Percentiles rank a stretch among this genome's conserved stretches.
phyloP scores from a whole-genome alignment of 2,113 vertebrate species.

The Amblyopsis rosae region DNA sequence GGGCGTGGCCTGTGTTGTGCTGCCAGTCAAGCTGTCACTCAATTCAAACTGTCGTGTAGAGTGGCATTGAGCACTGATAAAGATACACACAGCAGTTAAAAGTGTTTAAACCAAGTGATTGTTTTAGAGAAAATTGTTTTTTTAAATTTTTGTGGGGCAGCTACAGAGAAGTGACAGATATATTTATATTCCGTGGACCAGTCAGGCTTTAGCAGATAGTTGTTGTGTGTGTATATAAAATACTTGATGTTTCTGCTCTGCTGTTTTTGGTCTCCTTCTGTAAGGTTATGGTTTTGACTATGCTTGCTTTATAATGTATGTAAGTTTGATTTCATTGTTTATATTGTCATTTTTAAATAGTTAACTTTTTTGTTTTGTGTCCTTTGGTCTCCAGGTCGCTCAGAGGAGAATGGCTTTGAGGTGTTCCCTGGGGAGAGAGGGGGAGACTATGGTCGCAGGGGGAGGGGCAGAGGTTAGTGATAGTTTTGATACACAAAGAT shows the following conservation, averaged over 20 bases:
- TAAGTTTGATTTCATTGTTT: no score
- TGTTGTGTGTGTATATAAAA: no score
- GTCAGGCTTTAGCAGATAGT: no score
- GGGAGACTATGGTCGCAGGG: slow-evolving; percentile 86
- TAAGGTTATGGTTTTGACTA: no score
- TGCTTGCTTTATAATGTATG: no score
- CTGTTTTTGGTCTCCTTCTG: no score
- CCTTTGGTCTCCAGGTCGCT: slow-evolving; percentile 75
- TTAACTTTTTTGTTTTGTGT: not conserved
- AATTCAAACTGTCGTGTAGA: not conserved
- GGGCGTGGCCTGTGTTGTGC: not conserved
- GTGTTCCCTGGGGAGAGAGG: slow-evolving; percentile 82
- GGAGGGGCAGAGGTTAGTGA: slow-evolving; percentile 83
- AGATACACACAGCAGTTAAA: not conserved
- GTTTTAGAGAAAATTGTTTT: not conserved
- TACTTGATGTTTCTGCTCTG: no score
- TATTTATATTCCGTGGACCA: no score
- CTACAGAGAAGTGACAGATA: no score
- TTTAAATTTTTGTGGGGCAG: not conserved
- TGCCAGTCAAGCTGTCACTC: not conserved
- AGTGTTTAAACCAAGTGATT: not conserved
- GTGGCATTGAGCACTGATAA: no score
- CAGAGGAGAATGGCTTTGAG: slow-evolving; percentile 93
- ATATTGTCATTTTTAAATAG: not conserved
- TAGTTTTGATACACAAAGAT: not conserved